A percentile compares a stretch with the other conserved stretches of the same genome.
Conservation (phyloP, 2,113 vertebrate genomes). For the Aegypius monachus region DNA sequence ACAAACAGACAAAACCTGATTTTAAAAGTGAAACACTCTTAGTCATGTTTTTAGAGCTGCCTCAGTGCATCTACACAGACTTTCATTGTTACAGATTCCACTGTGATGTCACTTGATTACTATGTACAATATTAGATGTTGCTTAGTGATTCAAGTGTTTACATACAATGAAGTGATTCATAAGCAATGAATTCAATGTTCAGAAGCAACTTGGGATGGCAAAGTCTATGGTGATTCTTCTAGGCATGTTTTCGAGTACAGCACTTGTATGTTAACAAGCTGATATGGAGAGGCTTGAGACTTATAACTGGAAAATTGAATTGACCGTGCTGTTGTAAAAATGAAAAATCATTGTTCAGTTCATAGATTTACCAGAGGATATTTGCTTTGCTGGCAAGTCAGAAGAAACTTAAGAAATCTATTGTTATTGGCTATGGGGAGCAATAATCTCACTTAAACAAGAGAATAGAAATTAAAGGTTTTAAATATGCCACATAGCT, state of each 20-base stretch:
- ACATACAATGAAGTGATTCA: slow-evolving; percentile 27
- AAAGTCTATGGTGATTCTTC: not conserved
- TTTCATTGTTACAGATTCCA: not conserved
- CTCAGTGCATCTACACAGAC: not conserved
- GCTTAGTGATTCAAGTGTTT: slow-evolving; percentile 37
- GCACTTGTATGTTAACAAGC: not conserved
- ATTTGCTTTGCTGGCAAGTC: slow-evolving; percentile 18
- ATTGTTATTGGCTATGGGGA: not conserved
- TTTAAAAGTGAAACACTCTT: not conserved
- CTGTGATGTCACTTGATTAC: not conserved
- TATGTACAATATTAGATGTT: not conserved
- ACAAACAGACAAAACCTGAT: not conserved
- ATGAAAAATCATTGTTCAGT: slow-evolving; percentile 34
- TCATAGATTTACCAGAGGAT: slow-evolving; percentile 12
- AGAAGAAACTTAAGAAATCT: not conserved
- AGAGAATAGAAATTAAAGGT: slow-evolving; percentile 7
- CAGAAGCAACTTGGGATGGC: not conserved
- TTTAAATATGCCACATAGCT: not conserved
- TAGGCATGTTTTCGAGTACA: not conserved
- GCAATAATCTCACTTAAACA: slow-evolving; percentile 13
- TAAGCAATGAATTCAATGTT: not conserved
- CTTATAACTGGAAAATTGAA: slow-evolving; percentile 42
- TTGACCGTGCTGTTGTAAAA: slow-evolving; percentile 29
- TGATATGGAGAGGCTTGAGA: slow-evolving; percentile 36
- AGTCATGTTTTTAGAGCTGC: not conserved